Base-by-base conservation (phyloP, 2,888 invertebrate species). In the Cataglyphis cursor region DNA sequence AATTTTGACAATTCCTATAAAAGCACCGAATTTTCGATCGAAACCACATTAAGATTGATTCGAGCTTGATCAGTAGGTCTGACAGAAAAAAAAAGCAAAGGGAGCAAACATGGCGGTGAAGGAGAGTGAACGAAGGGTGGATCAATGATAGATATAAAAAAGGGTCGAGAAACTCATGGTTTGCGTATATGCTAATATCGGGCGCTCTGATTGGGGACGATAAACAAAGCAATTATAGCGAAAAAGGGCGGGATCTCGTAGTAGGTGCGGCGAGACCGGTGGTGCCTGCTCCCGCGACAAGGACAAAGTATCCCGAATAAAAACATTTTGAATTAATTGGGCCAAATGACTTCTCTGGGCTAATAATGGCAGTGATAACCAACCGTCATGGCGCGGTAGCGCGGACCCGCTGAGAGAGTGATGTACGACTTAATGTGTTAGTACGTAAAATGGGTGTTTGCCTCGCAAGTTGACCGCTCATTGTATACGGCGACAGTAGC, bases 151-250 rank as follows among this genome's bases (percentile, higher is more conserved):
- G 68, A 76, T 44, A 68, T 72, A 82, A 70, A 81, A 66, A 61
- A 68, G 83, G 81, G 81, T 74, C 70, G 80, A 87, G 85, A 83
- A 83, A 87, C 83, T 80, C 83, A 59, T 66, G 86, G 83, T 88
- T 90, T 89, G 91, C 88, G 91, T 91, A 91, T 94, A 94, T 94
- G 94, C 93, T 94, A 94, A 94, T 94, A 92, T 84, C 89, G 80
- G 61, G 88, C 84, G 89, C 89, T 89, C 86, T 91, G 93, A 94
- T 94, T 93, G 91, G 92, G 91, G 89, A 93, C 92, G 94, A 94
- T 94, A 94, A 94, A 94, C 94, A 93, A 94, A 94, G 93, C 94
- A 94, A 94, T 94, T 94, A 94, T 93, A 93, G 51, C 91, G 91
- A 91, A 92, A 59, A 93, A 93, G 92, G 93, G 92, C 90, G 91